A percentile compares a stretch with the other conserved stretches of the same genome.
Conservation (phyloP, 2,113 vertebrate genomes). For the Bombycilla garrulus region DNA sequence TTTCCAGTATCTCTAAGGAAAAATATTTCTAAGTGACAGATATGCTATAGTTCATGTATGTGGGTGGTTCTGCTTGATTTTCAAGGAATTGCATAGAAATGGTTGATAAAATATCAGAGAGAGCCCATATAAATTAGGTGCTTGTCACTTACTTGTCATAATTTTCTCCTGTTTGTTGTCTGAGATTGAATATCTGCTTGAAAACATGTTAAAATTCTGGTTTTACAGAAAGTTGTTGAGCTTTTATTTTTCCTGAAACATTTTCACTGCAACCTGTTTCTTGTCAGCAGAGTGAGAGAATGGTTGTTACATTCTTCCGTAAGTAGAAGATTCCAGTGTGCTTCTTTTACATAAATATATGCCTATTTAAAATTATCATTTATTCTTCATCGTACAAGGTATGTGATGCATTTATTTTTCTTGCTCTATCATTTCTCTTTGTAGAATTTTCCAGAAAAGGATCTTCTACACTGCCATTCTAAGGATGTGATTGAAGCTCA, state of each 20-base stretch:
- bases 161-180: not conserved
- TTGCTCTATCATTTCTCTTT: slow-evolving; percentile 7
- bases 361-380: not conserved
- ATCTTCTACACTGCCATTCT: slow-evolving; percentile 91
- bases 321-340: not conserved
- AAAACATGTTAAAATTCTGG: not conserved
- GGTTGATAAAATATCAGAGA: not conserved
- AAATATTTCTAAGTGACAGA: not conserved
- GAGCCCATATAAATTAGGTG: not conserved
- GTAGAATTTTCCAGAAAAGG: slow-evolving; percentile 93
- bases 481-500: slow-evolving; percentile 95
- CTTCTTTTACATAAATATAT: not conserved
- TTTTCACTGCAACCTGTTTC: not conserved
- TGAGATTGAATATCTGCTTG: not conserved
- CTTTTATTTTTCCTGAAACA: not conserved
- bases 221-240: not conserved
- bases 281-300: not conserved
- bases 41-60: not conserved
- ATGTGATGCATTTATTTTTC: not conserved
- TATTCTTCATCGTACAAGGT: not conserved
- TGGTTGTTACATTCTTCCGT: not conserved
- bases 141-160: not conserved
- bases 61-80: not conserved
- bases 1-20: not conserved
- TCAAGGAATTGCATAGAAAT: not conserved